Conservation (phyloP, 2,888 invertebrate species). For the Erebia palarica region DNA sequence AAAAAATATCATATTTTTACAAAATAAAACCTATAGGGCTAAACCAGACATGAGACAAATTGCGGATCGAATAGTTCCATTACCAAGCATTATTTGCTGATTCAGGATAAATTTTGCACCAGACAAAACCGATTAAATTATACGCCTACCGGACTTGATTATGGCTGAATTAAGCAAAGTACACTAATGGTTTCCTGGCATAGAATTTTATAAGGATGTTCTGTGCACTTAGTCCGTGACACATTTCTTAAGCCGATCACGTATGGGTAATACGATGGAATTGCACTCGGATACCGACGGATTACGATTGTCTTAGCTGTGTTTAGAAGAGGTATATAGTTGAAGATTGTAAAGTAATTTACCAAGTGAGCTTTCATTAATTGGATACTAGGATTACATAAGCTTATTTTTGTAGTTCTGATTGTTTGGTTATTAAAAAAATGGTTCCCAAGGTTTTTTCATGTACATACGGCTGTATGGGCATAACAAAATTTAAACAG, state of each 20-base stretch:
- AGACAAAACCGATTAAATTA: slow-evolving; percentile 20
- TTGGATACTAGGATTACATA: no score
- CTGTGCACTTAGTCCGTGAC: slow-evolving; percentile 45
- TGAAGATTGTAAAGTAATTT: not conserved
- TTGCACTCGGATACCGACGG: slow-evolving; percentile 27
- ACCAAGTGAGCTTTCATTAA: not conserved
- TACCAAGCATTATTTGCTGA: not conserved
- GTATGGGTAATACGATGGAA: slow-evolving; percentile 37
- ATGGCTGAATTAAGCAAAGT: slow-evolving; percentile 46
- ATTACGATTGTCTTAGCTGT: slow-evolving; percentile 21
- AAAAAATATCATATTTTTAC: no score
- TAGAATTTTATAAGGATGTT: slow-evolving; percentile 46
- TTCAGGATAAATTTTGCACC: slow-evolving; percentile 4
- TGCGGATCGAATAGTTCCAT: slow-evolving; percentile 1
- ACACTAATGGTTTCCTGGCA: slow-evolving; percentile 56
- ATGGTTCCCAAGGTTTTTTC: no score
- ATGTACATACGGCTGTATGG: no score
- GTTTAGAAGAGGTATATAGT: not conserved
- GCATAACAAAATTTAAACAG: no score
- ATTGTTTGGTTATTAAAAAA: no score
- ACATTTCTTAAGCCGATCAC: slow-evolving; percentile 50
- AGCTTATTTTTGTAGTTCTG: no score
- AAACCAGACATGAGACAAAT: not conserved
- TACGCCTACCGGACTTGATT: slow-evolving; percentile 34
- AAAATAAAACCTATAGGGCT: not conserved